Evolutionary conservation across 2,888 invertebrate genomes (phyloP), one percentile per base, ranked within the genome.

Genomic region (Cerastis rubricosa): DNA sequence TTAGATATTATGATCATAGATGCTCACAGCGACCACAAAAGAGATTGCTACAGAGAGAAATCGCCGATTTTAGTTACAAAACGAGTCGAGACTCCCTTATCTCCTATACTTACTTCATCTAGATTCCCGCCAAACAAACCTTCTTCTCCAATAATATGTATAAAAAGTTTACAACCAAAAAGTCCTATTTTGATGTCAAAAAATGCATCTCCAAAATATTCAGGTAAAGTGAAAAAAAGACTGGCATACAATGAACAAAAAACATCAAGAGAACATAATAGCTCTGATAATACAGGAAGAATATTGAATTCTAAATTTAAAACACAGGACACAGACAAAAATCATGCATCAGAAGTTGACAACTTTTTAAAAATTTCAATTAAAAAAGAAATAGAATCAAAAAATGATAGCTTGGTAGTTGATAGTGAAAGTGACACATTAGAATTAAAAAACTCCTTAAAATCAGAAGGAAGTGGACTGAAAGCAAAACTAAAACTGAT

Each of bases 111-210:
- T 57, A 79, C 75, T 9, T 76, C 86, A 22, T 81, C 74, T 22
- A 80, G 74, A 74, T 80, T 78, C 70, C 87, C 69, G 72, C 71
- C 71, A 85, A 84, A 67, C n/a, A 75, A 76, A 66, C 7, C 51
- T 47, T 93, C 94, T n/a, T 93, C 94, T n/a, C 93, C 94, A 0
- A 89, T 94, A 71, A 71, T 93, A 64, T 47, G 64, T 49, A 75
- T 65, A 22, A 91, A 76, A 80, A 83, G 59, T 73, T 61, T 66
- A 3, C 70, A 72, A 4, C 75, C 67, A 70, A 93, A 88, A 78
- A 96, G 96, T 84, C 96, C 96, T 35, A 91, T 95, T 64, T 85
- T 96, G 43, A 35, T 85, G 17, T 69, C 86, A 0, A 95, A 93
- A 81, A 83, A 75, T 54, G 68, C 66, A 17, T 92, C 92, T 4